phyloP scores from a whole-genome alignment of 2,113 vertebrate species.

The Phaethornis superciliosus region DNA sequence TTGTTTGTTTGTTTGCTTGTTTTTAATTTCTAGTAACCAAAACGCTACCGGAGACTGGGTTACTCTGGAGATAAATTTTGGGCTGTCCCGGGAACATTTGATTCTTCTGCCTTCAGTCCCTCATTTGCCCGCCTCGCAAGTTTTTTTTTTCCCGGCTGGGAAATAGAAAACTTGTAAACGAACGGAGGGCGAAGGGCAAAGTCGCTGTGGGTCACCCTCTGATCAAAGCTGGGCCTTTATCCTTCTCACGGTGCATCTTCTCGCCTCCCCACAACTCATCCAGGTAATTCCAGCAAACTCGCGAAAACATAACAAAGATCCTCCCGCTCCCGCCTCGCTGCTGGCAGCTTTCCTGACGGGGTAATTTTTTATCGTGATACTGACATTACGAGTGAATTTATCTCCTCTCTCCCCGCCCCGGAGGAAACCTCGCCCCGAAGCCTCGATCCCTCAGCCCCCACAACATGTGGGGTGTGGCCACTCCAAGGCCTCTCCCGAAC shows the following conservation, averaged over 20 bases:
- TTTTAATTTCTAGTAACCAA: background rate
- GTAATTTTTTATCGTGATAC: background rate
- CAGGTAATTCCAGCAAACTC: background rate
- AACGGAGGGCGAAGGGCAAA: fast-evolving
- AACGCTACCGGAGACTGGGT: background rate
- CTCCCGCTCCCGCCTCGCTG: background rate
- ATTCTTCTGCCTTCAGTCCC: background rate
- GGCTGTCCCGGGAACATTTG: background rate
- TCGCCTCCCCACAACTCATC: background rate
- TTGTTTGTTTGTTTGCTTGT: background rate
- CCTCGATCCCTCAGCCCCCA: background rate
- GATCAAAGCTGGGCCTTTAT: background rate
- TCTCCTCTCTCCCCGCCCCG: background rate
- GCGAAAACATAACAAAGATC: background rate
- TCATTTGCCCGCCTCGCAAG: fast-evolving
- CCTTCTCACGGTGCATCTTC: background rate
- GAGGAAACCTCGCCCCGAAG: background rate
- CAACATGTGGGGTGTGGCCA: background rate
- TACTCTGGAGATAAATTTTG: background rate
- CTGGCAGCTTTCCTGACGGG: background rate
- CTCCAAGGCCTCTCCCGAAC: background rate
- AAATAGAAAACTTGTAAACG: fast-evolving
- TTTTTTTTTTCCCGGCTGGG: background rate
- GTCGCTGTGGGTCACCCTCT: background rate
- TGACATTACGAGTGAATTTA: background rate